Percentiles rank a stretch among this genome's conserved stretches.
Conservation (phyloP, 1,140 invertebrate genomes). For the Lineus longissimus region DNA sequence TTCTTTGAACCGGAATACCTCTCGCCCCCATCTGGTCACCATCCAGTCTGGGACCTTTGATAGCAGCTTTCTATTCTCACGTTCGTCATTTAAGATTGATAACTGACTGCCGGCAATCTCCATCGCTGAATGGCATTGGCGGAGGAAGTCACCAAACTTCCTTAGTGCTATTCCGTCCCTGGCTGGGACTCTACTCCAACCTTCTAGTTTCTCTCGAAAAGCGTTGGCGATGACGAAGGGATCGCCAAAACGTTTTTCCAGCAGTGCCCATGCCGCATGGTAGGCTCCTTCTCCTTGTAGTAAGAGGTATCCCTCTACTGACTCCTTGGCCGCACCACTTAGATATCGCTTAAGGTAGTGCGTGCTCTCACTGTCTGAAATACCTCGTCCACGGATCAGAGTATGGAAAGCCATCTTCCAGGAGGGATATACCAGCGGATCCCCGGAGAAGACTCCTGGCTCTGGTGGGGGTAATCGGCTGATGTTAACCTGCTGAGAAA, state of each 20-base stretch:
- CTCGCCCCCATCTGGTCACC: slow-evolving; percentile 16
- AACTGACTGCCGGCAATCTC: neutral
- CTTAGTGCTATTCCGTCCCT: slow-evolving; percentile 11
- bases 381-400: slow-evolving; percentile 1
- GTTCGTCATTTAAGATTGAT: slow-evolving; percentile 21
- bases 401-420: slow-evolving; percentile 8
- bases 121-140: slow-evolving; percentile 9
- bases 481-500: neutral
- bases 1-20: slow-evolving; percentile 11
- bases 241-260: slow-evolving; percentile 15
- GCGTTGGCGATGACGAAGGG: slow-evolving; percentile 13
- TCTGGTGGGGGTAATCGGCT: slow-evolving; percentile 21
- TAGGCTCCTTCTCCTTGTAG: slow-evolving; percentile 10
- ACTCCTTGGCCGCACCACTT: slow-evolving; percentile 8
- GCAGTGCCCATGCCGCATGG: slow-evolving; percentile 5
- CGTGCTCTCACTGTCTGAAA: neutral
- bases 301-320: slow-evolving; percentile 9
- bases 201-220: slow-evolving; percentile 15
- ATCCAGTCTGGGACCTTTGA: slow-evolving; percentile 27
- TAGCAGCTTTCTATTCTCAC: slow-evolving; percentile 25
- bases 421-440: slow-evolving; percentile 17
- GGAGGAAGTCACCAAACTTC: slow-evolving; percentile 19
- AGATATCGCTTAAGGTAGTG: slow-evolving; percentile 12
- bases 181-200: slow-evolving; percentile 6
- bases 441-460: slow-evolving; percentile 21